Base-by-base conservation (phyloP, 2,888 invertebrate species). In the Leptopilina drosophilae region DNA sequence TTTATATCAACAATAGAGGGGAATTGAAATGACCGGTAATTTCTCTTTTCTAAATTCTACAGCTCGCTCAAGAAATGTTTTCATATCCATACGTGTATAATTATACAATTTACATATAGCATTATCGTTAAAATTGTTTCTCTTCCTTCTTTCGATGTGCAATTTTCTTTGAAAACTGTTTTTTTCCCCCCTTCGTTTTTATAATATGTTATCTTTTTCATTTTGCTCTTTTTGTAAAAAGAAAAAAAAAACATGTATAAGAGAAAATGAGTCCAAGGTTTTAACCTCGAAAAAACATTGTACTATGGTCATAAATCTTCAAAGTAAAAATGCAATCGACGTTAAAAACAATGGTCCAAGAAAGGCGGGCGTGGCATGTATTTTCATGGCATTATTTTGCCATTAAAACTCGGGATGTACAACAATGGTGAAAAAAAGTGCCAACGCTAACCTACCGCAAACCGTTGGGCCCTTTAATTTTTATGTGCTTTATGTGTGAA, bases 301-400 rank as follows among this genome's bases (percentile, higher is more conserved):
- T 20, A 11, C 15, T 62, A 15, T 11, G 49, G 49, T 67, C 67
- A 67, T 67, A 67, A 67, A 67, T 67, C 67, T 49, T 2, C 9
- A 20, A 42, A 11, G 11, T 2, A 49, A 49, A 49, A 12, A 12
- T 20, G 46, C 49, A 49, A 67, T 67, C 20, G 62, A 62, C 67
- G 67, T 46, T 67, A 12, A 46, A 67, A 49, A 67, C 67, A 67
- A 67, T 67, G 67, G 62, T 15, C 20, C 12, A 49, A 26, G 67
- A 67, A 62, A 11, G 49, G 67, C 67, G 49, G 49, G 67, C 67
- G 49, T 20, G 67, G 67, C 49, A 49, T 49, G 20, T 20, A 20
- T 67, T 46, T 62, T 67, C 67, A 42, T 67, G 67, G 42, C 49
- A 20, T 67, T 67, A 67, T 67, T 67, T 67, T 67, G 49, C 49